Conservation (phyloP, 1,140 invertebrate genomes). For the Pomacea maculata region DNA sequence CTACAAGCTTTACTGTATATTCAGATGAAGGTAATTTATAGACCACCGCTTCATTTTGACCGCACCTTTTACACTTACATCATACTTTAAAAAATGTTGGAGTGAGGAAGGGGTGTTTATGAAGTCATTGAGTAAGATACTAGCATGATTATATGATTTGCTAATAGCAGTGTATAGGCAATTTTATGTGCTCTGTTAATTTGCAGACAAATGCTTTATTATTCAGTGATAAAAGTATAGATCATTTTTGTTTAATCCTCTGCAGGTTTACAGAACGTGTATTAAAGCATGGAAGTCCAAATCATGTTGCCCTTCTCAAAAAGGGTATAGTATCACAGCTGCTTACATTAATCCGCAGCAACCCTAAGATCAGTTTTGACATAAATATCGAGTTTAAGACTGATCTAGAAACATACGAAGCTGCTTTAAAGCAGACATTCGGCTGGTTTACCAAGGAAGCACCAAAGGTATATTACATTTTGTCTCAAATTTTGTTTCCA, state of each 20-base stretch:
- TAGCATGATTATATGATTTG: no score
- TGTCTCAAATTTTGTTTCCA: no score
- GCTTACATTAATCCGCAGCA: slow-evolving; percentile 79
- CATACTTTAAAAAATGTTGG: no score
- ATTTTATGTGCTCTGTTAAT: no score
- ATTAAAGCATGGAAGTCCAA: slow-evolving; percentile 81
- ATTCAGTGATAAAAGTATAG: not conserved
- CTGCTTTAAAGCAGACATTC: slow-evolving; percentile 68
- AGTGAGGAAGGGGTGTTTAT: no score
- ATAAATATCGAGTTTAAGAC: slow-evolving; percentile 85
- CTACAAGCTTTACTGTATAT: no score
- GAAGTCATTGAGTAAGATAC: no score
- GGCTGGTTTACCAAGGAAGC: slow-evolving; percentile 54
- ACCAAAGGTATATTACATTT: slow-evolving; percentile 32
- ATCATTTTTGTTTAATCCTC: not conserved
- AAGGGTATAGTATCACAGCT: slow-evolving; percentile 80
- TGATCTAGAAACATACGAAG: slow-evolving; percentile 81
- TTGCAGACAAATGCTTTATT: not conserved
- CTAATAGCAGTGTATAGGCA: no score
- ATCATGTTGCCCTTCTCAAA: slow-evolving; percentile 84
- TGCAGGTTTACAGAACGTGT: slow-evolving; percentile 77
- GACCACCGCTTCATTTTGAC: no score
- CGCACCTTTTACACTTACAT: no score
- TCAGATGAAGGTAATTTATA: no score
- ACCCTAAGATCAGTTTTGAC: slow-evolving; percentile 80